Base-by-base conservation (phyloP, 2,113 vertebrate species). In the Mus musculus region DNA sequence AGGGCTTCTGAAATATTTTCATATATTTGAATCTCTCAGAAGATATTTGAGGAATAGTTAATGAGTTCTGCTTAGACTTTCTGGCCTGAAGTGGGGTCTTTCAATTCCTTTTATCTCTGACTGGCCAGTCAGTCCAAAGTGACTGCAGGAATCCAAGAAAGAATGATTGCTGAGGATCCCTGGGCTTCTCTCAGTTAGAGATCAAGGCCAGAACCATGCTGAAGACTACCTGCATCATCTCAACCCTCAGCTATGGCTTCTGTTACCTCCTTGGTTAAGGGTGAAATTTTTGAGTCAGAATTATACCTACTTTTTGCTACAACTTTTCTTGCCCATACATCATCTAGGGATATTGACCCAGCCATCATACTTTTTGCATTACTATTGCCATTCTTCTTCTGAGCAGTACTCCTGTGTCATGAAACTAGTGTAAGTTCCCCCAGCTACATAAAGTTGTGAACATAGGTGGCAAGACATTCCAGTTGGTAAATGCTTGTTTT, bases 241-340 rank as follows among this genome's bases (percentile, higher is more conserved):
- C 85, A 82, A 87, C 89, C 8, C 56, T 90, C 52, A 96, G 92
- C 90, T 75, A 95, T 91, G 92, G 92, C 96, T 98, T 98, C 97
- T 95, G 96, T 98, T 97, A 98, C 52, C 95, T 72, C 93, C 95
- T 98, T 98, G 97, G 96, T 98, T 95, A 96, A 88, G 88, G 97
- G 90, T 63, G 0, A 98, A 98, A 98, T 97, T 97, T 97, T 97
- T 95, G 98, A 97, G 98, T 98, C 93, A 98, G 95, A 97, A 97
- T 97, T 92, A 92, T 96, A 95, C 94, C 88, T 97, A 49, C 95
- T 82, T 96, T 97, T 91, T 97, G 96, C 88, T 39, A 95, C 93
- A 97, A 93, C 95, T 98, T 97, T 96, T 98, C 96, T 95, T 96
- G 96, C 76, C 89, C 87, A 92, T 87, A 72, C 52, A 89, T 52